A percentile compares a stretch with the other conserved stretches of the same genome.
These are phyloP conservation scores for Drosophila insularis DNA, from an alignment of 1,140 invertebrate genomes.

Conservation along the genomic window DNA sequence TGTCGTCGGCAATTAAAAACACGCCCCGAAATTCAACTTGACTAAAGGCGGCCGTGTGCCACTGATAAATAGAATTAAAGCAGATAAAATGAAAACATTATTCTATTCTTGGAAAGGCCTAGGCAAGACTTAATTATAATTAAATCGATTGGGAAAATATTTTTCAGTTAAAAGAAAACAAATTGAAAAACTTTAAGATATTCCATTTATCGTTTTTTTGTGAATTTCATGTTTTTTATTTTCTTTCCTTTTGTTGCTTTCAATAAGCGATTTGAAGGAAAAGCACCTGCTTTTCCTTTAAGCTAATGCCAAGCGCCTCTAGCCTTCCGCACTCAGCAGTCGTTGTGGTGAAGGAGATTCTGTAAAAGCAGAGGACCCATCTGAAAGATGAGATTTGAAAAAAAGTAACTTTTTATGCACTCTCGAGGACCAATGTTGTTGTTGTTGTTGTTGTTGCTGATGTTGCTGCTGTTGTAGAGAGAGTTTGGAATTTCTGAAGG, in stretches of 20 bases:
- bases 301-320: constrained; percentile 7
- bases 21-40: constrained; percentile 50
- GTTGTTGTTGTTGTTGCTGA: too few species aligned
- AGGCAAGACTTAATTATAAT: constrained; percentile 3
- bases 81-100: constrained; percentile 27
- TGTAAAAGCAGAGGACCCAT: constrained; percentile 5
- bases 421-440: constrained; percentile 52
- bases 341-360: neutral
- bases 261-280: constrained; percentile 14
- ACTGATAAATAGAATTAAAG: constrained; percentile 50
- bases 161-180: neutral
- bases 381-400: constrained; percentile 44
- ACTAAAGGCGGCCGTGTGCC: constrained; percentile 43
- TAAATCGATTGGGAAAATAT: constrained; percentile 1
- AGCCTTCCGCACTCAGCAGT: neutral
- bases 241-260: constrained; percentile 9
- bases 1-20: constrained; percentile 76
- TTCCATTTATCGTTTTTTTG: neutral
- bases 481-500: constrained; percentile 38
- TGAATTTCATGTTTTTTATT: neutral
- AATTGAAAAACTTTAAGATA: constrained; percentile 6
- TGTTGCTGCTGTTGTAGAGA: neutral
- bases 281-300: constrained; percentile 11
- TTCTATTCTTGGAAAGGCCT: constrained; percentile 9
- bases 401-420: constrained; percentile 57